Percentiles rank a stretch among this genome's conserved stretches.
These are phyloP conservation scores for Homarus americanus DNA, from an alignment of 1,140 invertebrate species.

Conservation along the genomic window DNA sequence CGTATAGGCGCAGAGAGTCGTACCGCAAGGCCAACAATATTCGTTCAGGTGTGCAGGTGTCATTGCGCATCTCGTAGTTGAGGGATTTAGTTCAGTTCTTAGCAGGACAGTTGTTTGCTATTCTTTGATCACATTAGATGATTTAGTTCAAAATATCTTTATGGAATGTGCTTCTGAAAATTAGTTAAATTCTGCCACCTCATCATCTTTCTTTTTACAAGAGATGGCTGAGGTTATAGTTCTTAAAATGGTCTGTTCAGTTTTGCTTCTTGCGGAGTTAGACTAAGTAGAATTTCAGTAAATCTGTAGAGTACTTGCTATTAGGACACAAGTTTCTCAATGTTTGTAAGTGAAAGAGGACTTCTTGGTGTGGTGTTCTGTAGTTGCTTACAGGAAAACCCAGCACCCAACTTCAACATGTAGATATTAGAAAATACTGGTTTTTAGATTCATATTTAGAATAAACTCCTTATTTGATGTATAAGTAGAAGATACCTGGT, in stretches of 20 bases:
- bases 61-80: background rate
- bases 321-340: background rate
- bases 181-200: background rate
- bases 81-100: background rate
- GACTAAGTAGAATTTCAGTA: background rate
- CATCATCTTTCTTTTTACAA: background rate
- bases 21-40: slow-evolving; percentile 68
- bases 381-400: background rate
- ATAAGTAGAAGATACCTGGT: no score
- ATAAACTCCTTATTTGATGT: no score
- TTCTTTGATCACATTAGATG: background rate
- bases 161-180: background rate
- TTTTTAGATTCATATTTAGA: no score
- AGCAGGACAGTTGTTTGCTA: background rate
- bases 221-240: background rate
- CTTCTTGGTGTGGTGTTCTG: background rate
- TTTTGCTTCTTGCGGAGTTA: background rate
- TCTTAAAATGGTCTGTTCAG: background rate
- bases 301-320: background rate
- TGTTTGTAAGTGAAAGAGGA: background rate
- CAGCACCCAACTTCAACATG: no score
- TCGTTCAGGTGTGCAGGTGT: slow-evolving; percentile 55
- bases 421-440: no score
- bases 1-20: slow-evolving; percentile 55
- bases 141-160: background rate